phyloP scores from a whole-genome alignment of 2,113 vertebrate genomes.

The Brevimyrus niger region DNA sequence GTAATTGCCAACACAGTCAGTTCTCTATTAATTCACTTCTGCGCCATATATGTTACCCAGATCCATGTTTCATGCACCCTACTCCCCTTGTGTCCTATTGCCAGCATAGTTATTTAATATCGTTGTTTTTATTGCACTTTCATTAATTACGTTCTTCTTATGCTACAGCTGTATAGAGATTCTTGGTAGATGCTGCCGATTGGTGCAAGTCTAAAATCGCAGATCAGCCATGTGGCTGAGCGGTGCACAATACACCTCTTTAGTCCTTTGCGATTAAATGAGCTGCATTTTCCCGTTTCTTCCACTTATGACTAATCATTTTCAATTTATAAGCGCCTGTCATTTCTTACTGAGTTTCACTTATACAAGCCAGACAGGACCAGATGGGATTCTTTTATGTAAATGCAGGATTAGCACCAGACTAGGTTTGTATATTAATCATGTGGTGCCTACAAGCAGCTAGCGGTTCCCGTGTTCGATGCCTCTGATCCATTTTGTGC shows the following conservation, averaged over 20 bases:
- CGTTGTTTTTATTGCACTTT: not conserved
- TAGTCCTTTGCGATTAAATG: not conserved
- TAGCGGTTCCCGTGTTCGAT: not conserved
- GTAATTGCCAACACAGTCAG: not conserved
- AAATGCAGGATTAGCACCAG: constrained; percentile 14
- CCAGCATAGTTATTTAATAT: not conserved
- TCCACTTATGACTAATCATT: constrained; percentile 13
- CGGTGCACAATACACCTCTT: not conserved
- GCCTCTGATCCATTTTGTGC: not conserved
- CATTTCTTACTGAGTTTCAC: constrained; percentile 17
- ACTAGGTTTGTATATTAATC: constrained; percentile 7
- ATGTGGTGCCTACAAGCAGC: not conserved
- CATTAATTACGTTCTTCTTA: not conserved
- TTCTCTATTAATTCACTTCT: not conserved
- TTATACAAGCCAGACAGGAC: not conserved
- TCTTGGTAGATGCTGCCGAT: not conserved
- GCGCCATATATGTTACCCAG: not conserved
- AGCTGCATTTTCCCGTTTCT: not conserved
- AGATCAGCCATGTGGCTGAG: not conserved
- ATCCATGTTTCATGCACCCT: not conserved
- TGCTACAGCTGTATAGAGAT: not conserved
- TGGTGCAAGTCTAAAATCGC: not conserved
- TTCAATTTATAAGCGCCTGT: constrained; percentile 9
- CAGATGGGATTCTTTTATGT: constrained; percentile 21
- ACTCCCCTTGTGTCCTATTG: not conserved